Conservation (phyloP, 2,113 vertebrate species). For the Gadus macrocephalus region DNA sequence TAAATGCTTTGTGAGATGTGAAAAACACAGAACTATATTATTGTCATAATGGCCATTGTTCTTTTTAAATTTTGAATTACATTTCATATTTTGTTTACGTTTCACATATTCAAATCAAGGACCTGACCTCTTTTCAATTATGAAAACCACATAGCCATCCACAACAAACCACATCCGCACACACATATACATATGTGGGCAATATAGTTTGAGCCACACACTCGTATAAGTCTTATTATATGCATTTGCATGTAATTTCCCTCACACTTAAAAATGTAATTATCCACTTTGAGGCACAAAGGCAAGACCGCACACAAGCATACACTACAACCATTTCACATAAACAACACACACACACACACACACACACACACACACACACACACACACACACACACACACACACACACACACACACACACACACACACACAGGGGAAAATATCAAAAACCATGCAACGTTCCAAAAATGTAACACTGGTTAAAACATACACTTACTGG, state of each 20-base stretch:
- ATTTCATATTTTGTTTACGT: no score
- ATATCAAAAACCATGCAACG: background rate
- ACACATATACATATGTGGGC: background rate
- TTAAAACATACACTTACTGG: conserved; percentile 15
- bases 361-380: conserved; percentile 1
- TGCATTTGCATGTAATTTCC: conserved; percentile 15
- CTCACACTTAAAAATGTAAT: conserved; percentile 30
- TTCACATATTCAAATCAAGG: no score
- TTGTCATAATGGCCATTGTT: no score
- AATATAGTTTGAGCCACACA: background rate
- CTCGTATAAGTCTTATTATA: conserved; percentile 6
- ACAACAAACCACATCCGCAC: background rate
- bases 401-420: background rate
- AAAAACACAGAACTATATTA: no score
- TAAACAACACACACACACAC: background rate
- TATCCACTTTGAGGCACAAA: conserved; percentile 15
- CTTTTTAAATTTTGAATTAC: no score
- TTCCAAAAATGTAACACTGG: conserved; percentile 4
- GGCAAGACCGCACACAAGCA: conserved; percentile 5
- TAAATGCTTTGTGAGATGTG: no score
- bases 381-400: conserved; percentile 6
- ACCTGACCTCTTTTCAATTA: no score
- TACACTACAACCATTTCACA: no score
- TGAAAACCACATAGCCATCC: no score
- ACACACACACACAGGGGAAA: background rate